A percentile compares a stretch with the other conserved stretches of the same genome.
These are phyloP conservation scores for Caenorhabditis brenneri DNA, from an alignment of 1,140 invertebrate species.

Conservation along the genomic window DNA sequence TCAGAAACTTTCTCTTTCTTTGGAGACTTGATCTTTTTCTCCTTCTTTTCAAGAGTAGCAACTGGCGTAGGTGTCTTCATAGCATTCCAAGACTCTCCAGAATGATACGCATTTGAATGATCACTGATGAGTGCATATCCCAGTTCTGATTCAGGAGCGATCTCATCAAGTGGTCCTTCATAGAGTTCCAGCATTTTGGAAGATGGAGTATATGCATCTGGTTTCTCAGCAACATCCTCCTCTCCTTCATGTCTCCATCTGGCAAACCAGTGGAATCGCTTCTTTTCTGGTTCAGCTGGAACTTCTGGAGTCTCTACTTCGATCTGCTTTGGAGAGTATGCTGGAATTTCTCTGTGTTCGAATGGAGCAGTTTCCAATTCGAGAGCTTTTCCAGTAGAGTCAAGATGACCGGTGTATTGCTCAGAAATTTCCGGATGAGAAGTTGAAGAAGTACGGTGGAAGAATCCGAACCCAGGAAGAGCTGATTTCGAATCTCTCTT, in stretches of 20 bases:
- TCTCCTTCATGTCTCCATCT: conserved; percentile 52
- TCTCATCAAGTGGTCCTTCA: conserved; percentile 54
- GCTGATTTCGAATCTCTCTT: not conserved
- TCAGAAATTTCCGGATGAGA: not conserved
- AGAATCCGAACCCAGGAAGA: not conserved
- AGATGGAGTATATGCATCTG: conserved; percentile 47
- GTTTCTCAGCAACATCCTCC: conserved; percentile 52
- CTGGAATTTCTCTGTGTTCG: not conserved
- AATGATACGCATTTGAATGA: not conserved
- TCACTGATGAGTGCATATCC: not conserved
- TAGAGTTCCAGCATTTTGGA: conserved; percentile 47
- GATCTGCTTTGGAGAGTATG: not conserved
- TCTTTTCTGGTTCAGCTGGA: conserved; percentile 34
- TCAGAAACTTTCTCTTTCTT: conserved; percentile 8
- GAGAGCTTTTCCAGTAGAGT: not conserved
- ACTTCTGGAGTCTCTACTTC: not conserved
- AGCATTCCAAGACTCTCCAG: conserved; percentile 28
- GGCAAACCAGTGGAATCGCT: conserved; percentile 30
- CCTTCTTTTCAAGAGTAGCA: conserved; percentile 27
- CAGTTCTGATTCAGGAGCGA: conserved; percentile 25
- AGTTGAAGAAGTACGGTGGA: not conserved
- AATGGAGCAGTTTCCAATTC: conserved; percentile 1
- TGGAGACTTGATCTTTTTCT: conserved; percentile 31
- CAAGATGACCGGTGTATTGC: conserved; percentile 9
- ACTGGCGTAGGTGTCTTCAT: not conserved